phyloP scores from a whole-genome alignment of 2,888 invertebrate species.

The Drosophila planitibia region DNA sequence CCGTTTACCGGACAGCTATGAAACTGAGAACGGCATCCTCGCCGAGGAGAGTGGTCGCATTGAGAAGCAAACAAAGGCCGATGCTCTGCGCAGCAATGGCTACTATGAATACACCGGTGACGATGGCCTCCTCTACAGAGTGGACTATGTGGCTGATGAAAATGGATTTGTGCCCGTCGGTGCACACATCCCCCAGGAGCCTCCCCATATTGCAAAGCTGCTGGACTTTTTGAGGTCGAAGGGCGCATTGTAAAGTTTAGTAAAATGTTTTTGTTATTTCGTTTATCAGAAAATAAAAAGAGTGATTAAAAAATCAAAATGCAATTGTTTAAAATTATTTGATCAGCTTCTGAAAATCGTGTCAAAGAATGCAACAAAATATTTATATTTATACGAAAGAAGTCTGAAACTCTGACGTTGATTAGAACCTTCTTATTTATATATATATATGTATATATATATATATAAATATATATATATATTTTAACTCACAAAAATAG shows the following conservation, averaged over 20 bases:
- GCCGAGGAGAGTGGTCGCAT: conserved; percentile 87
- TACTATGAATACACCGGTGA: conserved; percentile 90
- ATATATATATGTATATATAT: background rate
- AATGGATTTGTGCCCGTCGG: conserved; percentile 86
- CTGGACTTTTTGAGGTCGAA: conserved; percentile 87
- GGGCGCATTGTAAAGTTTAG: conserved; percentile 52
- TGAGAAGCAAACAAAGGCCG: conserved; percentile 86
- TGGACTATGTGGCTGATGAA: conserved; percentile 87
- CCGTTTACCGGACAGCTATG: conserved; percentile 83
- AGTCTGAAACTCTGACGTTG: background rate
- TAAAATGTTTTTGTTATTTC: conserved; percentile 9
- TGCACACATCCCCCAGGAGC: conserved; percentile 85
- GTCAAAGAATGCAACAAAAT: background rate
- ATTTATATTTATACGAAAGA: background rate
- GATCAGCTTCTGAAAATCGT: background rate
- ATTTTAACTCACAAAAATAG: background rate
- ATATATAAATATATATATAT: background rate
- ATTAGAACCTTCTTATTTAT: background rate
- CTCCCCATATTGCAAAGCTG: conserved; percentile 88
- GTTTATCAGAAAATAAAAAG: conserved; percentile 38
- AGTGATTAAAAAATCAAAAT: conserved; percentile 3
- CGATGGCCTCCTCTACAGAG: conserved; percentile 86
- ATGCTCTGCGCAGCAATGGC: conserved; percentile 88
- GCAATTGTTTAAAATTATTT: background rate
- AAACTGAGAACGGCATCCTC: conserved; percentile 87